These are phyloP conservation scores for Tetramorium bicarinatum DNA, from an alignment of 2,888 invertebrate genomes.

Conservation along the genomic window DNA sequence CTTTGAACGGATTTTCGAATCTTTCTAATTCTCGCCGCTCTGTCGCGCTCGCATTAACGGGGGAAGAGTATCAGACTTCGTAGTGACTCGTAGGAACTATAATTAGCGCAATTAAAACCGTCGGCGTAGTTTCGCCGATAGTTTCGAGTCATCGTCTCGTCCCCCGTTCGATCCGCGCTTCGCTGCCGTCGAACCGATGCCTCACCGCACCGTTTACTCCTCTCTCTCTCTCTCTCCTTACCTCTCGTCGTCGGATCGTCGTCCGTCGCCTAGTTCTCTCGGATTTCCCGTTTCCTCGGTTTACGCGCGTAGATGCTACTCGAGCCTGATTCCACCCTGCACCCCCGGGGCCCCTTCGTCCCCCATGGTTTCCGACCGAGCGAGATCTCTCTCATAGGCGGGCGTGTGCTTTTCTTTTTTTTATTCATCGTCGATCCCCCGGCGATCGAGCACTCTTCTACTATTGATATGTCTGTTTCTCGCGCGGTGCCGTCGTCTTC, in stretches of 20 bases:
- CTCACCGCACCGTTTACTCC: not conserved
- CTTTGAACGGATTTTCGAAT: not conserved
- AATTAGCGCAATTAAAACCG: constrained; percentile 41
- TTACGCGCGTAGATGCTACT: not conserved
- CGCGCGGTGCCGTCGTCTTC: constrained; percentile 38
- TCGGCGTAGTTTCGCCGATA: constrained; percentile 33
- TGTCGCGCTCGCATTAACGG: not conserved
- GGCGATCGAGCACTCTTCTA: constrained; percentile 54
- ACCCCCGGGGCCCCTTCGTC: not conserved
- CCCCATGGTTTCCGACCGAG: constrained; percentile 28
- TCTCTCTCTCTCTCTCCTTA: not conserved
- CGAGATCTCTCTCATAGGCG: constrained; percentile 26
- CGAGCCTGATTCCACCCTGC: constrained; percentile 27
- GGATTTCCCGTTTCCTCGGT: not conserved
- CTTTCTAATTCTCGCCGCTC: constrained; percentile 14
- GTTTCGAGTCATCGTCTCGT: constrained; percentile 24
- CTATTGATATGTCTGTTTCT: constrained; percentile 71
- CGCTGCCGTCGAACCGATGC: no score
- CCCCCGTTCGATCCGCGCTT: not conserved
- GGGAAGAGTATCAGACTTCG: not conserved
- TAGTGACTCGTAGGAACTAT: constrained; percentile 35
- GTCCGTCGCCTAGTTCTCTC: not conserved
- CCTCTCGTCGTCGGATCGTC: constrained; percentile 15
- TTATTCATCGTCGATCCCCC: constrained; percentile 51
- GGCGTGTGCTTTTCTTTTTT: constrained; percentile 20